These are phyloP conservation scores for Argyresthia goedartella DNA, from an alignment of 2,888 invertebrate species.

Conservation along the genomic window DNA sequence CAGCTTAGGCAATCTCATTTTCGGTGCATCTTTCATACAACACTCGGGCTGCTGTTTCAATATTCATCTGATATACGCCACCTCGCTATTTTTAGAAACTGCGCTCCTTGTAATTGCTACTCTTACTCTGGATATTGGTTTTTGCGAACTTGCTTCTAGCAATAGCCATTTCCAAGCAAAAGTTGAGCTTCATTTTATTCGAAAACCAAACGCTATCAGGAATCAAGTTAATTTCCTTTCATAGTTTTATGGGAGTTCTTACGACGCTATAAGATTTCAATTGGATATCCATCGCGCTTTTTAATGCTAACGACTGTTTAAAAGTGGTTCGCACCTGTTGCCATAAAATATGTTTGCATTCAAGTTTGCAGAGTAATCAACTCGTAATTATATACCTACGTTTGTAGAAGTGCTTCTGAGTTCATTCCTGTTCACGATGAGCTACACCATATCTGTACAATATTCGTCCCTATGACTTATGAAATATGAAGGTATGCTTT, in stretches of 20 bases:
- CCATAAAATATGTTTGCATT: constrained; percentile 22
- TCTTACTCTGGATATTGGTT: constrained; percentile 3
- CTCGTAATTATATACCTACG: constrained; percentile 22
- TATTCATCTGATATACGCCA: constrained; percentile 11
- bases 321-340: constrained; percentile 16
- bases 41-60: constrained; percentile 10
- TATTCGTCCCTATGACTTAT: too few relatives aligned
- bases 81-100: constrained; percentile 1
- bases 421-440: too few relatives aligned
- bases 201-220: constrained; percentile 5
- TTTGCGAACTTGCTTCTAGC: constrained; percentile 7
- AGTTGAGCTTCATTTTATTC: constrained; percentile 1
- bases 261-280: constrained; percentile 18
- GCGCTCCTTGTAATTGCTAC: neutral
- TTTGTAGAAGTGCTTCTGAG: too few relatives aligned
- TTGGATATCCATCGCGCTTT: constrained; percentile 11
- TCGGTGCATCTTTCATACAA: neutral
- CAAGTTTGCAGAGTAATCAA: constrained; percentile 25
- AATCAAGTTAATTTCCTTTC: too few relatives aligned
- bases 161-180: neutral
- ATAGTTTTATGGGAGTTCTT: constrained; percentile 1
- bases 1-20: neutral
- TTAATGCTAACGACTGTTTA: constrained; percentile 20
- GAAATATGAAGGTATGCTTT: too few relatives aligned
- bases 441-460: too few relatives aligned